Conservation (phyloP, 2,797 vertebrate species). For the Pangasius macronema region DNA sequence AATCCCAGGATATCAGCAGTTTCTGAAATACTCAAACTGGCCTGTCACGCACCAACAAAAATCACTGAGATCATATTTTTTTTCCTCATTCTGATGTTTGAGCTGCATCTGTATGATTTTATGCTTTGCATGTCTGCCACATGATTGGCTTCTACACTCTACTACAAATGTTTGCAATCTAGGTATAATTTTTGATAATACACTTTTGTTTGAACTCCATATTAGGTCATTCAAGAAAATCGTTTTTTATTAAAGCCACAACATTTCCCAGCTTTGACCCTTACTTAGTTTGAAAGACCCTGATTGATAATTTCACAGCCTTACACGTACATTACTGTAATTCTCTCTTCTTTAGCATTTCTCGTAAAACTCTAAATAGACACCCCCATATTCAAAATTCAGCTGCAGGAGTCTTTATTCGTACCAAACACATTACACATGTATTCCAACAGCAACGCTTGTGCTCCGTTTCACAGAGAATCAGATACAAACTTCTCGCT, state of each 20-base stretch:
- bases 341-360: neutral
- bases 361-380: neutral
- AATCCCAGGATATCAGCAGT: neutral
- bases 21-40: neutral
- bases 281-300: neutral
- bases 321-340: neutral
- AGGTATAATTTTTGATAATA: neutral
- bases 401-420: neutral
- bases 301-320: neutral
- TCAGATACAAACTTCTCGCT: neutral
- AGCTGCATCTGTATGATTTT: neutral
- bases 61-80: neutral
- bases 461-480: neutral
- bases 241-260: neutral
- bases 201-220: neutral
- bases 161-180: neutral
- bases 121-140: neutral
- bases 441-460: neutral
- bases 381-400: neutral
- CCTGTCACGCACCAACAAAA: neutral
- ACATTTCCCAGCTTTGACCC: neutral
- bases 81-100: neutral
- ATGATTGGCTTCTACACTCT: too few relatives aligned
- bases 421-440: conserved; percentile 9
- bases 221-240: neutral